Percentiles rank a stretch among this genome's conserved stretches.
These are phyloP conservation scores for Drosophila arawakana DNA, from an alignment of 1,140 invertebrate species.

Conservation along the genomic window DNA sequence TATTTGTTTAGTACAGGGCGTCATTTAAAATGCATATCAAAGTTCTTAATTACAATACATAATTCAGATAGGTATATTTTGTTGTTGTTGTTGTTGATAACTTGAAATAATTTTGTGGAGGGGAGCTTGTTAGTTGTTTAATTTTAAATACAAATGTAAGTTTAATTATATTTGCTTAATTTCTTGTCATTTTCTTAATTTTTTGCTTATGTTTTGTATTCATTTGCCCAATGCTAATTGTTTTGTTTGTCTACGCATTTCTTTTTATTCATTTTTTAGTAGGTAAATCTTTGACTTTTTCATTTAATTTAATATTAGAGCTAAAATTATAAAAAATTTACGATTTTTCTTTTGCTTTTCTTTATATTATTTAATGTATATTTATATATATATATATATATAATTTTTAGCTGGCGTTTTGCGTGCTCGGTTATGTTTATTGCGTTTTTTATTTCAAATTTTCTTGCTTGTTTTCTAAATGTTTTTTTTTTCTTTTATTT, in stretches of 20 bases:
- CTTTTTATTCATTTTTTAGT: constrained; percentile 22
- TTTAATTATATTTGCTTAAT: constrained; percentile 15
- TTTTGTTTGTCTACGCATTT: constrained; percentile 35
- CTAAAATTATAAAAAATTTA: constrained; percentile 43
- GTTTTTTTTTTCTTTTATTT: constrained; percentile 10
- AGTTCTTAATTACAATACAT: constrained; percentile 63
- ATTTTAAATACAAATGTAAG: constrained; percentile 43
- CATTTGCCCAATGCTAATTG: constrained; percentile 36
- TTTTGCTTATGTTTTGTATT: constrained; percentile 4
- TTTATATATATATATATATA: constrained; percentile 27
- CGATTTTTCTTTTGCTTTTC: not conserved
- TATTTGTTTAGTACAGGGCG: constrained; percentile 58
- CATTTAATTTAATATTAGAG: constrained; percentile 37
- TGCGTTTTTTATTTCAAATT: not conserved
- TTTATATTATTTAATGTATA: constrained; percentile 13
- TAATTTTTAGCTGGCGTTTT: constrained; percentile 25
- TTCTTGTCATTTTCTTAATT: not conserved
- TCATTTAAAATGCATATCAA: constrained; percentile 80
- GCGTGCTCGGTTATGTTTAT: constrained; percentile 32
- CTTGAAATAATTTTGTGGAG: constrained; percentile 46
- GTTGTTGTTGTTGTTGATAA: constrained; percentile 16
- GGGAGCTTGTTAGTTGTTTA: constrained; percentile 39
- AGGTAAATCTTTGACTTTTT: constrained; percentile 49
- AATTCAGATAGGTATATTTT: constrained; percentile 36
- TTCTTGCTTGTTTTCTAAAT: not conserved